Base-by-base conservation (phyloP, 1,140 invertebrate genomes). In the Pararge aegeria region DNA sequence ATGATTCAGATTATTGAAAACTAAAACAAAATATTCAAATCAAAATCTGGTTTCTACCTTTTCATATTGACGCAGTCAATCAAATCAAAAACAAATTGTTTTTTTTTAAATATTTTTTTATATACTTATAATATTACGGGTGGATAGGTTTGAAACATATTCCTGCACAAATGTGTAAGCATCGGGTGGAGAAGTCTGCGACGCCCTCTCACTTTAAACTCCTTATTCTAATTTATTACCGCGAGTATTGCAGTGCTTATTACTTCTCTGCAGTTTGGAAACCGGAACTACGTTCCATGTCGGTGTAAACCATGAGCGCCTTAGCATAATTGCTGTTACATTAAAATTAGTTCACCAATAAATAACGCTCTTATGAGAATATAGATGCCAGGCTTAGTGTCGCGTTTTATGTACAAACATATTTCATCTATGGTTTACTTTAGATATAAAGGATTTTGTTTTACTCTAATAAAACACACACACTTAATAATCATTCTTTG, bases 191-290 rank as follows among this genome's bases (percentile, higher is more conserved):
- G 18, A 21, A 27, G 46, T 6, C 12, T 42, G 46, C 7, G 46
- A 9, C 42, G 42, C 46, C 21, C 46, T 27, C 46, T 49, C 24
- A 27, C 71, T 82, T 82, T 66, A 79, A 82, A 86, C 81, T 89
- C 72, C 74, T 84, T 82, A 87, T 87, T 86, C 77, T 86, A 84
- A 86, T 87, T 87, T 89, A 87, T 82, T 57, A 51, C 52, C 67
- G 55, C 64, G 62, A 80, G 80, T 83, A 84, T 85, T 83, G 82
- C 78, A 80, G 73, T 84, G 78, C 78, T 87, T 85, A 82, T 85
- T 83, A 83, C 76, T 87, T 80, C 75, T 73, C 68, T 85, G 83
- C 83, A 87, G 79, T 82, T 81, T 82, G 76, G 74, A 73, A 66
- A 74, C 76, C 72, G 70, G 73, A 82, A 83, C 76, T 78, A 79